Evolutionary conservation across 1,140 invertebrate species (phyloP), one percentile per base, ranked within the genome.

Genomic region (Nebria ingens): DNA sequence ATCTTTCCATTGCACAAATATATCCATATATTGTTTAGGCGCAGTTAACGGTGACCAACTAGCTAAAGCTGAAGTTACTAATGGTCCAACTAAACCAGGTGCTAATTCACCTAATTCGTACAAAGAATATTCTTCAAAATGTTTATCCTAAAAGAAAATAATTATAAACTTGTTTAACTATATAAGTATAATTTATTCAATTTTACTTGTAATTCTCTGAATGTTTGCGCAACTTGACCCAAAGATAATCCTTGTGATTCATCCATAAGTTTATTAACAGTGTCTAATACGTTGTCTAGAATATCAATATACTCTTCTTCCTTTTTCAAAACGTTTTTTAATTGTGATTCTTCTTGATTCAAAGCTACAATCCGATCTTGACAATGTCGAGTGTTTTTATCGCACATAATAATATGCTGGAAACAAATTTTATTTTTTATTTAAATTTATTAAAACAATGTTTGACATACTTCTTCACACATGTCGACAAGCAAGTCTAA

Each of bases 401-500:
- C 90, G 65, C 92, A 93, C 61, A 84, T 78, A 23, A 97, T 87
- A 51, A 98, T 98, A 64, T 96, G 86, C 76, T 84, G 63, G 51
- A 65, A 67, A 62, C 58, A 55, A 52, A 58, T 58, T 51, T 25
- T 50, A 21, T 56, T 21, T 51, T 19, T 53, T 17, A 63, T 13
- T 55, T 40, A 50, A 50, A 9, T n/a, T n/a, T 19, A 17, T 21
- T 45, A 29, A 13, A 54, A 55, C 38, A 53, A 34, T 21, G 38
- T 42, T 51, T n/a, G 11, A 21, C 34, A 56, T 65, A 82, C 81
- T 72, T 97, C 89, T 75, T 98, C 95, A 57, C 91, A 91, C 74
- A 92, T 86, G 56, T 95, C 89, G 2, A 97, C 86, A 38, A 97
- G 72, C 13, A 97, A 71, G 67, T 95, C 85, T 13, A 99, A 74